Base-by-base conservation (phyloP, 2,888 invertebrate genomes). In the Mythimna loreyi region DNA sequence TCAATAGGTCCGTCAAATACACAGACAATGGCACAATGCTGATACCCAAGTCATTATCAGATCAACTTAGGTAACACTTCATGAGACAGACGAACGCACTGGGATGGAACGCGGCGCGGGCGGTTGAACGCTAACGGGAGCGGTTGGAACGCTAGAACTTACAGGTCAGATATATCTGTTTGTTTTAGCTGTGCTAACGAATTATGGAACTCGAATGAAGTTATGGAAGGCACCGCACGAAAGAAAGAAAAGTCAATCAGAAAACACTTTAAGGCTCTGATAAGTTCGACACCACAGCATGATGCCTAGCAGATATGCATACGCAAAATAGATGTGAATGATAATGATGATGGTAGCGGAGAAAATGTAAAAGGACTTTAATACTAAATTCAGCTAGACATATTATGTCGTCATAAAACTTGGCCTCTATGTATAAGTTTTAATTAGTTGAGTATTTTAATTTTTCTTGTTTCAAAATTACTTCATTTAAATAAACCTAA, bases 21-120 rank as follows among this genome's bases (percentile, higher is more conserved):
- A 81, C 85, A 72, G 81, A 86, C 85, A 86, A 84, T 84, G 75
- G 81, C 70, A 86, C 85, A 86, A 85, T 84, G 82, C 84, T 79
- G 84, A 80, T 84, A 84, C 84, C 85, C 77, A 72, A 82, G 75
- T 84, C 88, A 86, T 87, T 89, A 89, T 89, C 88, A 88, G 88
- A 87, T 88, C 87, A 87, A 86, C 84, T 87, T 88, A 85, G 85
- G 80, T 76, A 83, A 87, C 84, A 85, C 87, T 86, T 83, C 84
- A 83, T 75, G 74, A 80, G 87, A 82, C 80, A 79, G 82, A 80
- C 77, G 43, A 65, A 75, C 85, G 81, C 85, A 84, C 85, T 78
- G 19, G 21, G 59, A 21, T 0, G 1, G 7, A 13, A 59, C 13
- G 47, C 45, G 36, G 36, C 4, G 3, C 13, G 36, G 50, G 57